Conservation (phyloP, 2,888 invertebrate genomes). For the Chesias legatella region DNA sequence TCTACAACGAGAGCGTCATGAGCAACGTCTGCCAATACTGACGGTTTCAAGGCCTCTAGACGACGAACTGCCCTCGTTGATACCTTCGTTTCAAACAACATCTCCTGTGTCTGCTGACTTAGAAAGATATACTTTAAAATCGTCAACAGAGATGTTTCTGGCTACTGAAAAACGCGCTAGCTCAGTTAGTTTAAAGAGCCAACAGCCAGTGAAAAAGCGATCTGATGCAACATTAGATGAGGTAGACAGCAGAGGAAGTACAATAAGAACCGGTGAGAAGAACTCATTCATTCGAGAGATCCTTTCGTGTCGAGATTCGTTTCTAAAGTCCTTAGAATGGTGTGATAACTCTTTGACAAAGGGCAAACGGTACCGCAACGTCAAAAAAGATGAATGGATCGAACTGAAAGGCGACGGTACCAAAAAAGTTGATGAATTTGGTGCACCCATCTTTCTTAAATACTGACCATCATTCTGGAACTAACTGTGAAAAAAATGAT, state of each 20-base stretch:
- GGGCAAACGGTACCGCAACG: conserved; percentile 58
- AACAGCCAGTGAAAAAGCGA: conserved; percentile 33
- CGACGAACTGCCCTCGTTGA: conserved; percentile 25
- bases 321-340: conserved; percentile 72
- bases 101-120: conserved; percentile 26
- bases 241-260: conserved; percentile 47
- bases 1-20: conserved; percentile 18
- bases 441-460: conserved; percentile 21
- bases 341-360: conserved; percentile 73
- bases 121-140: conserved; percentile 48
- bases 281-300: conserved; percentile 69
- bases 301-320: conserved; percentile 64
- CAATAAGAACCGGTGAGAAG: conserved; percentile 70
- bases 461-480: too few relatives aligned
- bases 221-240: conserved; percentile 34
- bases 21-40: conserved; percentile 32
- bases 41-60: conserved; percentile 37
- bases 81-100: conserved; percentile 28
- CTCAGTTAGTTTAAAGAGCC: conserved; percentile 35
- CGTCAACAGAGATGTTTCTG: conserved; percentile 55
- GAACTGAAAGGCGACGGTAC: conserved; percentile 64
- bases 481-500: too few relatives aligned
- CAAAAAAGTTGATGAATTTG: conserved; percentile 22
- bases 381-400: conserved; percentile 69
- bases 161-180: conserved; percentile 50